A percentile compares a stretch with the other conserved stretches of the same genome.
phyloP scores from a whole-genome alignment of 2,113 vertebrate species.

The Procavia capensis region DNA sequence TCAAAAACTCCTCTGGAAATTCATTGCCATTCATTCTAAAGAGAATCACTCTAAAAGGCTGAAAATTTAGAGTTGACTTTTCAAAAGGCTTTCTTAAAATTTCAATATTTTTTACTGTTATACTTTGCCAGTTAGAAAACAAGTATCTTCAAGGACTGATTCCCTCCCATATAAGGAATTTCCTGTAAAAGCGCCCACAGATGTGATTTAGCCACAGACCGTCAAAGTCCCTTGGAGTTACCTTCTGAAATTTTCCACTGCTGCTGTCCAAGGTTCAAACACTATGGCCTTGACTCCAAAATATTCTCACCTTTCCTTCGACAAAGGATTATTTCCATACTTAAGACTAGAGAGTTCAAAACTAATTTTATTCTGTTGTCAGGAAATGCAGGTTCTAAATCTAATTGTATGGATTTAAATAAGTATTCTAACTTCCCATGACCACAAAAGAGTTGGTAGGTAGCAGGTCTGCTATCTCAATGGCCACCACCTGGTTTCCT shows the following conservation, averaged over 20 bases:
- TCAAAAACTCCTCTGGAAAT: slow-evolving; percentile 1
- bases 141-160: background rate
- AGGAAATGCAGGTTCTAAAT: background rate
- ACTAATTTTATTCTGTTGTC: background rate
- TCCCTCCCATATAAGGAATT: slow-evolving; percentile 6
- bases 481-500: background rate
- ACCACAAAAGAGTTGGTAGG: background rate
- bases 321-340: background rate
- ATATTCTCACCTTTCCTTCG: slow-evolving; percentile 12
- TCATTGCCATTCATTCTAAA: background rate
- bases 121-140: background rate
- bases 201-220: background rate
- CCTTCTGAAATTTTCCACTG: background rate
- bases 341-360: background rate
- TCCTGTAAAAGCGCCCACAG: background rate
- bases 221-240: background rate
- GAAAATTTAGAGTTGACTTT: background rate
- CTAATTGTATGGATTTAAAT: background rate
- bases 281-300: background rate
- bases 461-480: background rate
- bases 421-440: background rate
- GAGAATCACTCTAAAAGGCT: background rate
- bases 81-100: background rate
- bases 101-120: background rate
- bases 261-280: background rate